phyloP scores from a whole-genome alignment of 2,797 vertebrate genomes.

The Coregonus sp. region DNA sequence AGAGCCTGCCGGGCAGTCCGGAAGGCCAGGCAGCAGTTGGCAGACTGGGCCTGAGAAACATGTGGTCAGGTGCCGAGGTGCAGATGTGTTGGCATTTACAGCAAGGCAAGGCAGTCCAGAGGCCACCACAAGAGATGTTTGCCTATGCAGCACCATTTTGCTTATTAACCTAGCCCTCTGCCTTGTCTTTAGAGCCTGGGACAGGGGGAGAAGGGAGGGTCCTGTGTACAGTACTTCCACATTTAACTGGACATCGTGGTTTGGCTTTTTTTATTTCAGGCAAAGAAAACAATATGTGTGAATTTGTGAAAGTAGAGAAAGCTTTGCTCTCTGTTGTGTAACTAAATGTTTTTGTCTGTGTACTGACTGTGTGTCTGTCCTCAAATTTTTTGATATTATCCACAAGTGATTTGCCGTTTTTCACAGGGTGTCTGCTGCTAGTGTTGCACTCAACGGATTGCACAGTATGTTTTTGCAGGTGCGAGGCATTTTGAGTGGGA shows the following conservation, averaged over 20 bases:
- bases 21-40: neutral
- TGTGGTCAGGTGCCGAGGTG: slow-evolving; percentile 8
- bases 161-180: neutral
- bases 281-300: neutral
- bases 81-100: neutral
- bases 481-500: slow-evolving; percentile 70
- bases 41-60: neutral
- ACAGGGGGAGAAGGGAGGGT: slow-evolving; percentile 3
- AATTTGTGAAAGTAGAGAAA: neutral
- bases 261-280: neutral
- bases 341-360: slow-evolving; percentile 8
- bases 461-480: slow-evolving; percentile 81
- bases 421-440: slow-evolving; percentile 49
- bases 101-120: neutral
- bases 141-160: neutral
- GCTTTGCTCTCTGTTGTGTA: neutral
- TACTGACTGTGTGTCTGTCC: slow-evolving; percentile 6
- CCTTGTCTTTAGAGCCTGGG: neutral
- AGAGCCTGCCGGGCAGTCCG: neutral
- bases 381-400: slow-evolving; percentile 15
- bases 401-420: slow-evolving; percentile 67
- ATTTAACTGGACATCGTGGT: neutral
- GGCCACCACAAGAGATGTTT: slow-evolving; percentile 7
- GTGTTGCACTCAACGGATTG: slow-evolving; percentile 45
- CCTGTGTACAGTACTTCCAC: neutral